Conservation (phyloP, 37 sponge, comb jelly and placozoan species). For the Dysidea cf. avara region DNA sequence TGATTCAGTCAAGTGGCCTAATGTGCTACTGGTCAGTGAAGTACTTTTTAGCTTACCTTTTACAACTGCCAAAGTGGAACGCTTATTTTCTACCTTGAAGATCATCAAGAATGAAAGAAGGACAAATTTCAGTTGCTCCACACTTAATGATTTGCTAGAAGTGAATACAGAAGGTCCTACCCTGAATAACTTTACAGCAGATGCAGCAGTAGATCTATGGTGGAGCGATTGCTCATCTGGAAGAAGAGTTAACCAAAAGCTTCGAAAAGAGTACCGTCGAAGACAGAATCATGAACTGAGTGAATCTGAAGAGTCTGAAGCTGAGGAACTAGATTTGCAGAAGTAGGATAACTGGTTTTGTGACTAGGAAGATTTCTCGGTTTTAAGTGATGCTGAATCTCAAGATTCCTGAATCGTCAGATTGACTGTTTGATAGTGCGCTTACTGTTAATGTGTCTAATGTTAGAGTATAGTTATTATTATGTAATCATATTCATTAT, state of each 20-base stretch:
- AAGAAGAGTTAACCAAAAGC: conserved; percentile 25
- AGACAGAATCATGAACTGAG: no score
- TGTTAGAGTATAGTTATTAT: no score
- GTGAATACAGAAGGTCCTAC: conserved; percentile 34
- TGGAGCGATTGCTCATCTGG: conserved; percentile 16
- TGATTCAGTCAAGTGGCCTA: conserved; percentile 50
- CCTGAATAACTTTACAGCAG: conserved; percentile 11
- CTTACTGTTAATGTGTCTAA: no score
- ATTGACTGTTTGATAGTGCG: no score
- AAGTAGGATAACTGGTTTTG: no score
- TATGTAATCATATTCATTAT: no score
- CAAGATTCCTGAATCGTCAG: no score
- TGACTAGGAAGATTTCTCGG: no score
- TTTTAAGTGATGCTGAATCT: no score
- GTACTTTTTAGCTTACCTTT: conserved; percentile 34
- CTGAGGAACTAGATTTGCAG: no score
- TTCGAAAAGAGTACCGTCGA: conserved; percentile 15
- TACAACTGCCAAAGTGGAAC: conserved; percentile 21
- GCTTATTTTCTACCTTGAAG: conserved; percentile 35
- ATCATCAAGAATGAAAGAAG: conserved; percentile 21
- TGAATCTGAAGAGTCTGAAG: no score
- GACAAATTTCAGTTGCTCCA: conserved; percentile 7
- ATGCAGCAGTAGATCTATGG: conserved; percentile 20
- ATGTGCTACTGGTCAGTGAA: conserved; percentile 16
- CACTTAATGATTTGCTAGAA: conserved; percentile 36